Evolutionary conservation across 2,113 vertebrate species (phyloP).

Genomic region (Mustelus asterias): DNA sequence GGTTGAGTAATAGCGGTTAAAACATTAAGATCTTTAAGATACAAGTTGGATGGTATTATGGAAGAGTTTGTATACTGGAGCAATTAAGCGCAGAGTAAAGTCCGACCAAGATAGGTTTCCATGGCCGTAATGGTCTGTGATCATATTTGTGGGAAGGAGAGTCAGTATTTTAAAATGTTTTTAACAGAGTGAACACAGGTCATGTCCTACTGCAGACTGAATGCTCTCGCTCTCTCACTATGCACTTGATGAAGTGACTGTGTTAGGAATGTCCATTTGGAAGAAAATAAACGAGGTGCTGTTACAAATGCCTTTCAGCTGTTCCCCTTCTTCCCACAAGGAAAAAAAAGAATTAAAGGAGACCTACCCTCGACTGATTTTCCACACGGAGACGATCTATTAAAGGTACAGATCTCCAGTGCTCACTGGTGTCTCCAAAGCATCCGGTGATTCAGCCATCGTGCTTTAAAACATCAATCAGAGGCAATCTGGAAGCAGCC

Average conservation of each 20-base stretch:
- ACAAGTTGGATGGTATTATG: not conserved
- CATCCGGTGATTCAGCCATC: not conserved
- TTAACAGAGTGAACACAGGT: not conserved
- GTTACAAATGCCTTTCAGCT: slow-evolving; percentile 21
- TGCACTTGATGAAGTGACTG: not conserved
- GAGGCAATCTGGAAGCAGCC: not conserved
- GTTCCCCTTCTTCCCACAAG: not conserved
- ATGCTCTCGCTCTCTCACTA: not conserved
- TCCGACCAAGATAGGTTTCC: not conserved
- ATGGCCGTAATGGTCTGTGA: not conserved
- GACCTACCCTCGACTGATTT: not conserved
- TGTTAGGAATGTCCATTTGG: not conserved
- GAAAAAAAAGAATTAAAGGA: not conserved
- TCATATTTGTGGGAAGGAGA: not conserved
- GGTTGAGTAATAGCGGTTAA: not conserved
- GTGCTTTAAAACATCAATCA: not conserved
- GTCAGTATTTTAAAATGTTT: not conserved
- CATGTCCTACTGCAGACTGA: not conserved
- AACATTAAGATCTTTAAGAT: not conserved
- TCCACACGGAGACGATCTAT: not conserved
- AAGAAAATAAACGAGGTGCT: slow-evolving; percentile 23
- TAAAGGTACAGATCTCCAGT: not conserved
- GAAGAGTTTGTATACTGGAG: not conserved
- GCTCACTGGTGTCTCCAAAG: not conserved
- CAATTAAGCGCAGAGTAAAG: not conserved